Conservation (phyloP, 64 coral and sea anemone genomes). For the Montipora cactus region DNA sequence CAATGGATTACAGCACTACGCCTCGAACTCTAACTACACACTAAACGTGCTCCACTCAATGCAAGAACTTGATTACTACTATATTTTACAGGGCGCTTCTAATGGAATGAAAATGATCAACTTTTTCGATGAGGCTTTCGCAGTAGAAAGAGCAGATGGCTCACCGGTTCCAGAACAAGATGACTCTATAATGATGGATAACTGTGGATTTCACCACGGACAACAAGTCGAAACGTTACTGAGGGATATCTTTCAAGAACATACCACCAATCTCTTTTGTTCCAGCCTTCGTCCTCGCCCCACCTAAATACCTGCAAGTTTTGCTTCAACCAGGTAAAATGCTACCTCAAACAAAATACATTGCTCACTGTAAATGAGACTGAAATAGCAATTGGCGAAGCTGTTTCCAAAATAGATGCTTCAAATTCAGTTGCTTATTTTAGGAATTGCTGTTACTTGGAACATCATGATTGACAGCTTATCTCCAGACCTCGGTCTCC, state of each 20-base stretch:
- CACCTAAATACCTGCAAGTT: constrained; percentile 46
- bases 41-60: constrained; percentile 47
- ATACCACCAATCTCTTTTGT: not conserved
- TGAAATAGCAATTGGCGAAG: constrained; percentile 39
- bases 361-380: constrained; percentile 45
- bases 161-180: constrained; percentile 41
- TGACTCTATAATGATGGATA: constrained; percentile 63
- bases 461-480: constrained; percentile 35
- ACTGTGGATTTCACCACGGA: constrained; percentile 65
- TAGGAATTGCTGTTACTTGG: constrained; percentile 31
- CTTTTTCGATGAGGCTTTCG: constrained; percentile 57
- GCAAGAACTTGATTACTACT: constrained; percentile 32
- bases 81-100: constrained; percentile 57
- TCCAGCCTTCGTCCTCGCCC: constrained; percentile 37
- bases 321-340: constrained; percentile 40
- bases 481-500: not conserved
- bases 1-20: constrained; percentile 54
- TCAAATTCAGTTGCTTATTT: constrained; percentile 52
- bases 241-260: constrained; percentile 61
- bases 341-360: constrained; percentile 50
- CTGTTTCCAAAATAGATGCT: constrained; percentile 25
- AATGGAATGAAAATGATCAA: constrained; percentile 74
- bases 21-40: constrained; percentile 46
- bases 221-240: constrained; percentile 39
- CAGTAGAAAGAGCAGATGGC: constrained; percentile 46